phyloP scores from a whole-genome alignment of 1,140 invertebrate genomes.

The Drosophila auraria region DNA sequence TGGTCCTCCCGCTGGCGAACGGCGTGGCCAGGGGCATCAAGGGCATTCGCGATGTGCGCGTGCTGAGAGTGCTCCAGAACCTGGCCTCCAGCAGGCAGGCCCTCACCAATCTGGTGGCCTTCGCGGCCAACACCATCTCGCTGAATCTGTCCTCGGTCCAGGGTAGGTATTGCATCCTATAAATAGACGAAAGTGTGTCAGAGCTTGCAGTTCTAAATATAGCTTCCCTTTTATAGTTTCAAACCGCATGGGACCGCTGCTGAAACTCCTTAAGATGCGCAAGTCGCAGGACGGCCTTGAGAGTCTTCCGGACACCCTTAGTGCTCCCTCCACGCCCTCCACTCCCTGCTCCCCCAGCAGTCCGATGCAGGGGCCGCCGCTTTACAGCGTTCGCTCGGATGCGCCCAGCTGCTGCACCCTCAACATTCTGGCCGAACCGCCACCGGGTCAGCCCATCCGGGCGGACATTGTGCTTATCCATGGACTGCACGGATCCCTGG shows the following conservation, averaged over 20 bases:
- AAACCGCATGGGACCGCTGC: conserved; percentile 79
- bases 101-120: conserved; percentile 85
- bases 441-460: conserved; percentile 75
- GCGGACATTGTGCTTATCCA: conserved; percentile 88
- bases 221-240: conserved; percentile 64
- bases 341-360: conserved; percentile 43
- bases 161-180: conserved; percentile 59
- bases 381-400: conserved; percentile 50
- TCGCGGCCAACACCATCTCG: conserved; percentile 86
- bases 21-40: conserved; percentile 76
- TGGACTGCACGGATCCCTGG: conserved; percentile 87
- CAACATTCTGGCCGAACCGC: conserved; percentile 83
- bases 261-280: conserved; percentile 80
- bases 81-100: conserved; percentile 81
- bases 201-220: conserved; percentile 3
- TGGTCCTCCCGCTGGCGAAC: conserved; percentile 77
- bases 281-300: conserved; percentile 77
- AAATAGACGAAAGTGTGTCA: background rate
- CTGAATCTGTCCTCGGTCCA: conserved; percentile 86
- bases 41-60: conserved; percentile 75
- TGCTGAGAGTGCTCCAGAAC: conserved; percentile 69
- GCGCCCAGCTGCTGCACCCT: conserved; percentile 83
- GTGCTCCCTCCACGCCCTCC: conserved; percentile 51
- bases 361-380: conserved; percentile 46
- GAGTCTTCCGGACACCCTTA: conserved; percentile 69